These are phyloP conservation scores for Drosophila greeni DNA, from an alignment of 2,888 invertebrate genomes.

Conservation along the genomic window DNA sequence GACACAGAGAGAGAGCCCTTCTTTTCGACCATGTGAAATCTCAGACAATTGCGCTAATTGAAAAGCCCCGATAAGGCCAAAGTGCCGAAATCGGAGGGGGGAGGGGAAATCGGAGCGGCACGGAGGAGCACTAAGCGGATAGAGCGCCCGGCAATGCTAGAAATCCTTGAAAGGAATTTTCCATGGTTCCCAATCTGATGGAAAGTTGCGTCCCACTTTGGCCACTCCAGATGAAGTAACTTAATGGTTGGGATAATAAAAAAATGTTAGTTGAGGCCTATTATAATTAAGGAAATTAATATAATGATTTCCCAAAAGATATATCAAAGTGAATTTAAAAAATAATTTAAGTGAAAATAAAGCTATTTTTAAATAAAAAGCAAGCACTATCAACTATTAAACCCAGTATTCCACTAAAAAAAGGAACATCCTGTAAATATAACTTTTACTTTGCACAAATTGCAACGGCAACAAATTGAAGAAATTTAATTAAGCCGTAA, in stretches of 20 bases:
- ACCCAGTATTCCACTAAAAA: neutral
- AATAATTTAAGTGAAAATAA: neutral
- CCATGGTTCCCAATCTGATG: slow-evolving; percentile 20
- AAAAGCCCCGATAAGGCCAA: slow-evolving; percentile 67
- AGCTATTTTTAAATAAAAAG: no score
- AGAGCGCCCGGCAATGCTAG: neutral
- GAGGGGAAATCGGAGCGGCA: neutral
- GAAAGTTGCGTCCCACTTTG: slow-evolving; percentile 12
- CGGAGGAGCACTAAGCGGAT: slow-evolving; percentile 2
- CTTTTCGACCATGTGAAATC: slow-evolving; percentile 64
- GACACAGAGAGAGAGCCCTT: slow-evolving; percentile 10
- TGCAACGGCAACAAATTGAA: slow-evolving; percentile 27
- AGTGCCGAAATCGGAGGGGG: slow-evolving; percentile 36
- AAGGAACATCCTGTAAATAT: slow-evolving; percentile 5
- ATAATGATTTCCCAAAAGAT: neutral
- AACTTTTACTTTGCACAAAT: slow-evolving; percentile 17
- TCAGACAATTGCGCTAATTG: slow-evolving; percentile 70
- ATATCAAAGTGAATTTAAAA: neutral
- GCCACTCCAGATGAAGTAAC: neutral
- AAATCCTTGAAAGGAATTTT: slow-evolving; percentile 13
- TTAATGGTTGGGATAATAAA: neutral
- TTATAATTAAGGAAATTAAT: neutral
- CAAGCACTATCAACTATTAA: neutral
- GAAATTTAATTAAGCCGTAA: slow-evolving; percentile 41
- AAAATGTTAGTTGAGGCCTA: slow-evolving; percentile 8